These are phyloP conservation scores for Cladorhizidae sp. DNA, from an alignment of 37 sponge, comb jelly and placozoan species.

Conservation along the genomic window DNA sequence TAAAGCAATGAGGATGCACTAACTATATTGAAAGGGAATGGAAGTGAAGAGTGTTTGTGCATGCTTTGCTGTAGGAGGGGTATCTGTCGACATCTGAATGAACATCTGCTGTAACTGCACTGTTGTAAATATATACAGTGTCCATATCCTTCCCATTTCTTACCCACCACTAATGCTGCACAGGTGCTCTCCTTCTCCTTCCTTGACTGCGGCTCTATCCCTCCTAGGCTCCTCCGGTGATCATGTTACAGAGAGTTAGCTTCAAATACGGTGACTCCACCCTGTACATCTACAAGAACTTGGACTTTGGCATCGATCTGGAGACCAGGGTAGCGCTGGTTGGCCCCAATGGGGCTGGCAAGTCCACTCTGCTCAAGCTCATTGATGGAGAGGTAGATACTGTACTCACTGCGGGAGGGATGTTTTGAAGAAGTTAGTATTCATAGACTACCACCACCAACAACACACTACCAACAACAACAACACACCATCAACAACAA, in stretches of 20 bases:
- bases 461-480: no score
- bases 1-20: no score
- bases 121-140: no score
- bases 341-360: slow-evolving; percentile 96
- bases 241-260: slow-evolving; percentile 93
- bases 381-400: slow-evolving; percentile 83
- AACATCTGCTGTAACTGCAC: no score
- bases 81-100: no score
- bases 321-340: slow-evolving; percentile 91
- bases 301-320: slow-evolving; percentile 95
- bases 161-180: neutral
- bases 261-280: slow-evolving; percentile 50
- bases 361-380: slow-evolving; percentile 91
- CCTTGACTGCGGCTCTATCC: slow-evolving; percentile 89
- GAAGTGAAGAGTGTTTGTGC: no score
- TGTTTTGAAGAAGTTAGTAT: no score
- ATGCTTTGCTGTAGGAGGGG: no score
- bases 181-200: slow-evolving; percentile 80
- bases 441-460: no score
- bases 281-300: slow-evolving; percentile 73
- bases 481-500: no score
- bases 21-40: no score
- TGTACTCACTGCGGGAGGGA: neutral
- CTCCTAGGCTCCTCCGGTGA: slow-evolving; percentile 94
- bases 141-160: neutral